Conservation (phyloP, 2,113 vertebrate genomes). For the Talpa occidentalis region DNA sequence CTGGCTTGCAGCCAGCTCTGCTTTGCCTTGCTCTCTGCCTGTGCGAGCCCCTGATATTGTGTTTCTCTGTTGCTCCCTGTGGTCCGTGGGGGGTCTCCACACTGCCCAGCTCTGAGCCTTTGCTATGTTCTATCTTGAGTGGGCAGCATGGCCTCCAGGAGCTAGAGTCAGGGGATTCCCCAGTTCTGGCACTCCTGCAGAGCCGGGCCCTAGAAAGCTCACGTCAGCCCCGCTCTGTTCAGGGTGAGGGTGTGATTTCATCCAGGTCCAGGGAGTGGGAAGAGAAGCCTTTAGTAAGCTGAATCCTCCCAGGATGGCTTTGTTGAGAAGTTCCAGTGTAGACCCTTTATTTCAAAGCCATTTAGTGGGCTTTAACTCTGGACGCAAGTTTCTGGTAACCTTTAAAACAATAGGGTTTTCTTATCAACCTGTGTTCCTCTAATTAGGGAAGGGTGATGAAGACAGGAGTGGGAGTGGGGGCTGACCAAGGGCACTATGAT, state of each 20-base stretch:
- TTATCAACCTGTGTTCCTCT: constrained; percentile 39
- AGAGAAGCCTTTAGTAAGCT: neutral
- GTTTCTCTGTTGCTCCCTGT: neutral
- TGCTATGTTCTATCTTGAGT: neutral
- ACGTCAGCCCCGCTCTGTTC: rapidly evolving
- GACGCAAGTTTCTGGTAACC: constrained; percentile 30
- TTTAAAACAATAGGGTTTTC: constrained; percentile 58
- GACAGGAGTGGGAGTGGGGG: neutral
- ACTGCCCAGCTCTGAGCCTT: neutral
- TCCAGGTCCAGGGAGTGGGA: neutral
- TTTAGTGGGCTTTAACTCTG: neutral
- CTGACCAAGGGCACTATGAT: neutral
- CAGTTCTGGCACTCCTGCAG: no score
- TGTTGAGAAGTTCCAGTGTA: neutral
- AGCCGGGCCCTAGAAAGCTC: neutral
- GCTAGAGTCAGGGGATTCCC: neutral
- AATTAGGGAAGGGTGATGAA: constrained; percentile 34
- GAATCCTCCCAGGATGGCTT: neutral
- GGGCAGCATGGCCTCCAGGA: rapidly evolving
- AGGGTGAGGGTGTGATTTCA: neutral
- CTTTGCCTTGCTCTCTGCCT: neutral
- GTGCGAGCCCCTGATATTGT: no score
- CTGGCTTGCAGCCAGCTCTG: neutral
- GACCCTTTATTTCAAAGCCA: neutral
- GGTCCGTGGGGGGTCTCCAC: neutral